Evolutionary conservation across 2,888 invertebrate species (phyloP).

Genomic region (Leptothorax acervorum): DNA sequence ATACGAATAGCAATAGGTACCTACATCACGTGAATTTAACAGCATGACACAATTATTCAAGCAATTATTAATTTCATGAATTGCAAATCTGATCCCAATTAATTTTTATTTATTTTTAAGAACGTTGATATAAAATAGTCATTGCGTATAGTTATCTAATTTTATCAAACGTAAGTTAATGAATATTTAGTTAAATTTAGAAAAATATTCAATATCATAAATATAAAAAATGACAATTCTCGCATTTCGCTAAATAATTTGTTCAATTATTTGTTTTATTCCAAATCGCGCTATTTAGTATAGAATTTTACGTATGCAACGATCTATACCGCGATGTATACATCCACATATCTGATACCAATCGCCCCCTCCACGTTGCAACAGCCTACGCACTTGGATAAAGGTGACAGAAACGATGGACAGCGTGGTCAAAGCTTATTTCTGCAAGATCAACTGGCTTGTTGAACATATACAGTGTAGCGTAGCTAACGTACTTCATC

Average conservation of each 20-base stretch:
- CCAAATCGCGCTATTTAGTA: neutral
- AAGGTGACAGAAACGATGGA: slow-evolving; percentile 26
- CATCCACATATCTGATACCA: slow-evolving; percentile 19
- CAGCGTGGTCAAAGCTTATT: slow-evolving; percentile 16
- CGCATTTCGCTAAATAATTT: neutral
- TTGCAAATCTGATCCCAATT: neutral
- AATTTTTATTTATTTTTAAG: neutral
- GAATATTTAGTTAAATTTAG: neutral
- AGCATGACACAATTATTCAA: neutral
- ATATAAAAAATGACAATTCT: neutral
- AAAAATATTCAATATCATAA: neutral
- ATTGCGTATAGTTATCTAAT: neutral
- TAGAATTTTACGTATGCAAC: neutral
- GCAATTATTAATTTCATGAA: neutral
- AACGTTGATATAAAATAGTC: neutral
- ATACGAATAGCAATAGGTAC: neutral
- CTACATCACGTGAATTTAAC: neutral
- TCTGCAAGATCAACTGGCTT: slow-evolving; percentile 29
- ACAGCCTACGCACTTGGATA: slow-evolving; percentile 38
- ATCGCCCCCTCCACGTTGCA: slow-evolving; percentile 35
- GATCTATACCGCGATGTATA: neutral
- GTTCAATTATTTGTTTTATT: neutral
- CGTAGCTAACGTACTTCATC: slow-evolving; percentile 6
- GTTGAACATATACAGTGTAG: neutral
- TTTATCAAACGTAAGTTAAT: neutral